These are phyloP conservation scores for Triplophysa siluroides DNA, from an alignment of 2,113 vertebrate species.

Conservation along the genomic window DNA sequence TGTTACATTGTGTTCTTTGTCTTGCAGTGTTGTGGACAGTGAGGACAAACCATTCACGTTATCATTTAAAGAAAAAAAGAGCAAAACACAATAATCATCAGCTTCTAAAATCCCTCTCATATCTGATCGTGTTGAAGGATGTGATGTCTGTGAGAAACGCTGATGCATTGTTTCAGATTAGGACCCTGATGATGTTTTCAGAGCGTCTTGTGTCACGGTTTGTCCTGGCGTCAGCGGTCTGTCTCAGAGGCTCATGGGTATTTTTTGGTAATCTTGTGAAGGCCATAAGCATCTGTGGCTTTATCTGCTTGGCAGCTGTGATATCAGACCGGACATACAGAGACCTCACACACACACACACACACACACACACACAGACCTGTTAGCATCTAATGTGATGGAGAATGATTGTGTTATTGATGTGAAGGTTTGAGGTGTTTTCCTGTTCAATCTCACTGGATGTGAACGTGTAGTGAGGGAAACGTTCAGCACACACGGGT, in stretches of 20 bases:
- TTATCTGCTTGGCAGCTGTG: conserved; percentile 41
- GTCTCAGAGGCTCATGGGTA: conserved; percentile 2
- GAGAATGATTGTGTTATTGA: no score
- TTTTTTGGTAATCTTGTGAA: conserved; percentile 37
- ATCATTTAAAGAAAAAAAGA: no score
- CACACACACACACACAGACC: conserved; percentile 25
- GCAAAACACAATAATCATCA: no score
- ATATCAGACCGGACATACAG: conserved; percentile 33
- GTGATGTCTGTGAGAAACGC: not conserved
- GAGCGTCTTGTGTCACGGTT: not conserved
- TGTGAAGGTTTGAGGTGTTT: no score
- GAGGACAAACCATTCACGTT: no score
- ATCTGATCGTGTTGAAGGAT: no score
- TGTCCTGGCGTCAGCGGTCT: not conserved
- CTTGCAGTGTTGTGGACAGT: no score
- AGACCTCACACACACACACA: conserved; percentile 14
- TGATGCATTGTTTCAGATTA: not conserved
- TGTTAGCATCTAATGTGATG: not conserved
- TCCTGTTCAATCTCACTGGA: no score
- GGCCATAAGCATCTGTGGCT: conserved; percentile 39
- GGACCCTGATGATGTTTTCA: not conserved
- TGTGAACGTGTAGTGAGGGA: no score
- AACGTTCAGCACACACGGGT: no score
- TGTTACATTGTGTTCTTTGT: no score
- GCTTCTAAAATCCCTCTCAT: not conserved